Evolutionary conservation across 2,797 vertebrate genomes (phyloP).

Genomic region (Parauchenoglanis ngamensis): DNA sequence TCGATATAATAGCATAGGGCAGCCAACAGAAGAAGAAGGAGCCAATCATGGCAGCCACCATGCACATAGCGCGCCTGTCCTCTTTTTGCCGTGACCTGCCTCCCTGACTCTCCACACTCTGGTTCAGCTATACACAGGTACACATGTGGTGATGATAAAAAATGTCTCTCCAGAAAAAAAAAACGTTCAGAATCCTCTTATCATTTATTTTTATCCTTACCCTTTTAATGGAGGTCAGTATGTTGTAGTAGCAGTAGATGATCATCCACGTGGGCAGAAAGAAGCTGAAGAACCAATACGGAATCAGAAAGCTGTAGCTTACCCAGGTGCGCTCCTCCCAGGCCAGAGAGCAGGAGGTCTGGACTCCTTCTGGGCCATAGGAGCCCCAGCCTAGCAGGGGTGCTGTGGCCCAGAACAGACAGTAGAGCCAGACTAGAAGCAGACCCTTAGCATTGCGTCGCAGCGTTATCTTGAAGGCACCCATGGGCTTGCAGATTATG

Average conservation of each 20-base stretch:
- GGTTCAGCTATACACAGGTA: constrained; percentile 70
- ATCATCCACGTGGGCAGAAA: constrained; percentile 66
- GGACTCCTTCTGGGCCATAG: constrained; percentile 70
- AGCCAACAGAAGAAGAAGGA: constrained; percentile 79
- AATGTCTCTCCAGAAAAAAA: neutral
- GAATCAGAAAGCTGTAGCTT: constrained; percentile 75
- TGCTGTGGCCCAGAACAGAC: constrained; percentile 71
- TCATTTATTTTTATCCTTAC: constrained; percentile 53
- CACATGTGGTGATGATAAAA: neutral
- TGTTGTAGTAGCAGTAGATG: constrained; percentile 71
- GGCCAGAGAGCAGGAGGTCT: constrained; percentile 74
- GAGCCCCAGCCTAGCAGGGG: constrained; percentile 73
- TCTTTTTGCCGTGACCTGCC: constrained; percentile 70
- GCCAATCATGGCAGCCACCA: constrained; percentile 75
- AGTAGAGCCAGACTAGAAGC: constrained; percentile 70
- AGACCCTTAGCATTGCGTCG: constrained; percentile 65
- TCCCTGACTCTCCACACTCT: constrained; percentile 74
- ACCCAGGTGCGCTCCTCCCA: constrained; percentile 70
- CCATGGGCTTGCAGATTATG: constrained; percentile 69
- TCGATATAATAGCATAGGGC: constrained; percentile 74
- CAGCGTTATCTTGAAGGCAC: constrained; percentile 65
- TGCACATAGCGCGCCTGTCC: constrained; percentile 67
- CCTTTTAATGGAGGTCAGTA: constrained; percentile 67
- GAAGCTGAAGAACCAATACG: constrained; percentile 72
- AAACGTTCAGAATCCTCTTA: neutral